Evolutionary conservation across 2,797 vertebrate genomes (phyloP).

Genomic region (Xiphorhynchus erythropygius): DNA sequence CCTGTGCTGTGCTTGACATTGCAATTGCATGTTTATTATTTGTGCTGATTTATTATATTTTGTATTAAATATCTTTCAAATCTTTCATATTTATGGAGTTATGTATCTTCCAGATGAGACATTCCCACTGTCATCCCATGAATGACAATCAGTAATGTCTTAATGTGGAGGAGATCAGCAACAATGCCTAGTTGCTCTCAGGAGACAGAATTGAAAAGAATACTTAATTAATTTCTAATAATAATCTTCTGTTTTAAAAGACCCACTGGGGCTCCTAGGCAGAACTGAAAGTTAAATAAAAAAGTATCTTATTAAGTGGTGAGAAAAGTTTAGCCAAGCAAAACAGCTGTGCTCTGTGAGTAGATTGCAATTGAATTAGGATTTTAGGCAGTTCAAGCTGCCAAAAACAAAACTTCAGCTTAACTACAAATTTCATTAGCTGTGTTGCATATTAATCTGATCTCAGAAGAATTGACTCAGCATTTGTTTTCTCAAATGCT

Average conservation of each 20-base stretch:
- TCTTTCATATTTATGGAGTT: constrained; percentile 48
- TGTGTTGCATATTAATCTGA: not conserved
- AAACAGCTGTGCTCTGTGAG: constrained; percentile 17
- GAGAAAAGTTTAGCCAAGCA: constrained; percentile 56
- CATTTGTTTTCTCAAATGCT: not conserved
- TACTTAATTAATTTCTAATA: constrained; percentile 76
- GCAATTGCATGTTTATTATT: constrained; percentile 47
- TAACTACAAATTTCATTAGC: constrained; percentile 37
- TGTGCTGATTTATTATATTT: constrained; percentile 41
- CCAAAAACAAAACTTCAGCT: constrained; percentile 33
- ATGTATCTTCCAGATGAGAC: constrained; percentile 39
- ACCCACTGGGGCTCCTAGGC: constrained; percentile 48
- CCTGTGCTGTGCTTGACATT: not conserved
- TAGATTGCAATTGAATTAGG: constrained; percentile 43
- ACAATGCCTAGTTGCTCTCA: constrained; percentile 47
- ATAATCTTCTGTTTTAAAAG: constrained; percentile 68
- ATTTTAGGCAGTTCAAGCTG: constrained; percentile 19
- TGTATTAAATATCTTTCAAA: constrained; percentile 44
- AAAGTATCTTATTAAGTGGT: constrained; percentile 44
- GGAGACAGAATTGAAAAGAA: constrained; percentile 62
- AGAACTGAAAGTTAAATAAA: constrained; percentile 68
- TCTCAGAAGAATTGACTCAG: constrained; percentile 14
- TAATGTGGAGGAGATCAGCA: constrained; percentile 54
- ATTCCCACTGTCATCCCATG: not conserved
- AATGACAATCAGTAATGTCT: constrained; percentile 66